A percentile compares a stretch with the other conserved stretches of the same genome.
Evolutionary conservation across 1,140 invertebrate genomes (phyloP).

Genomic region (Pygmarrhopalites habei): DNA sequence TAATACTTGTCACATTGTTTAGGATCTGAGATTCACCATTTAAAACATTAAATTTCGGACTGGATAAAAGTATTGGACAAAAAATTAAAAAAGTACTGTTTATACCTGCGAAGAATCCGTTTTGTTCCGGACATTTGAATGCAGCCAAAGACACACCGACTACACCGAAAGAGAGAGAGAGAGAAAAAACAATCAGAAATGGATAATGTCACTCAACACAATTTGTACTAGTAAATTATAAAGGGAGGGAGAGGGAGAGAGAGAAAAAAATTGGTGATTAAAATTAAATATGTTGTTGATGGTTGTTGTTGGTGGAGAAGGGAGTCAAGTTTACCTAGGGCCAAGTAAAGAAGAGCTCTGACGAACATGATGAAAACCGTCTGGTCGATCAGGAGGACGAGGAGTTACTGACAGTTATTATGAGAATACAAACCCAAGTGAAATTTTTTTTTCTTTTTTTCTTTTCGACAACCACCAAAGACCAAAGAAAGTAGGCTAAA

Average conservation of each 20-base stretch:
- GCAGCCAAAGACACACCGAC: conserved; percentile 39
- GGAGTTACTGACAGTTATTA: conserved; percentile 3
- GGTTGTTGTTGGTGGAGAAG: neutral
- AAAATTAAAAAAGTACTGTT: too few species aligned
- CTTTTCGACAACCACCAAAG: neutral
- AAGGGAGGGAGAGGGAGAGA: neutral
- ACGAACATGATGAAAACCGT: neutral
- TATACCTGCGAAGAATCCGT: conserved; percentile 61
- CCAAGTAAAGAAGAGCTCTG: conserved; percentile 5
- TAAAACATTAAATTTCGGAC: too few species aligned
- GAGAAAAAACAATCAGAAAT: neutral
- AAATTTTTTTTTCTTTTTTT: conserved; percentile 6
- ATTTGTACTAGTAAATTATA: neutral
- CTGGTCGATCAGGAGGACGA: neutral
- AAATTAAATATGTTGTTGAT: neutral
- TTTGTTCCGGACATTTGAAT: conserved; percentile 63
- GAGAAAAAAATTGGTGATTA: neutral
- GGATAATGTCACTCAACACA: neutral
- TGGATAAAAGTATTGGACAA: too few species aligned
- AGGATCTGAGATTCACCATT: too few species aligned
- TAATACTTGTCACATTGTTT: conserved; percentile 61
- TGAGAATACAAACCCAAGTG: conserved; percentile 1
- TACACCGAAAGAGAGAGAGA: neutral
- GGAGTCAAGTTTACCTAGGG: conserved; percentile 11
- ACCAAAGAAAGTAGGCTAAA: conserved; percentile 14